Percentiles rank a stretch among this genome's conserved stretches.
Evolutionary conservation across 2,888 invertebrate genomes (phyloP).

Genomic region (Strigamia maritima): DNA sequence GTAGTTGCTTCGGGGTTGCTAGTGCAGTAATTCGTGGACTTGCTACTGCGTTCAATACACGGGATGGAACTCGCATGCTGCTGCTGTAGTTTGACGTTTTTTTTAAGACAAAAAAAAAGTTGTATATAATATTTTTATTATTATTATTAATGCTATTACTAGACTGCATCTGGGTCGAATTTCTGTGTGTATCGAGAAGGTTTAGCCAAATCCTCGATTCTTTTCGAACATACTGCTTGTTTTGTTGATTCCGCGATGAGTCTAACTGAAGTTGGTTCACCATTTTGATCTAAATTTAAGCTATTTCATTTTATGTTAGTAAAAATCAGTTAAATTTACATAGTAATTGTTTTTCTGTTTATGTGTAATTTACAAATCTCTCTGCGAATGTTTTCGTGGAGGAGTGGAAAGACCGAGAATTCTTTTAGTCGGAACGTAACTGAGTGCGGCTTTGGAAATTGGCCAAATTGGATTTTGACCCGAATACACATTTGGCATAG

Average conservation of each 20-base stretch:
- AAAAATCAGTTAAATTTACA: not conserved
- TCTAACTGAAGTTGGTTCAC: not conserved
- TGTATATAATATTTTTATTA: not conserved
- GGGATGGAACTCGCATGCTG: not conserved
- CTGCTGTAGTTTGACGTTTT: not conserved
- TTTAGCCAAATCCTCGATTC: not conserved
- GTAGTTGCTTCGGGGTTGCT: not conserved
- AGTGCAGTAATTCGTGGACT: not conserved
- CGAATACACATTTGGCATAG: not conserved
- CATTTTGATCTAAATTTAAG: slow-evolving; percentile 1
- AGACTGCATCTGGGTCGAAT: not conserved
- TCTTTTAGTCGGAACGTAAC: not conserved
- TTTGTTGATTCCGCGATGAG: not conserved
- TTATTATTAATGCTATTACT: not conserved
- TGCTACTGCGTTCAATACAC: not conserved
- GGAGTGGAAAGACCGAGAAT: not conserved
- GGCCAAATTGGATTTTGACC: slow-evolving; percentile 1
- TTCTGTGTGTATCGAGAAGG: not conserved
- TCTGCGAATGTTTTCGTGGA: not conserved
- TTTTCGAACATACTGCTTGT: not conserved
- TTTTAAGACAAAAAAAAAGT: not conserved
- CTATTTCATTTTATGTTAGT: not conserved
- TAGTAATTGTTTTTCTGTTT: not conserved
- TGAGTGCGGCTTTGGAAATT: not conserved
- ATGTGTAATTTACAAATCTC: slow-evolving; percentile 22